phyloP scores from a whole-genome alignment of 2,113 vertebrate species.

The Xenus cinereus region DNA sequence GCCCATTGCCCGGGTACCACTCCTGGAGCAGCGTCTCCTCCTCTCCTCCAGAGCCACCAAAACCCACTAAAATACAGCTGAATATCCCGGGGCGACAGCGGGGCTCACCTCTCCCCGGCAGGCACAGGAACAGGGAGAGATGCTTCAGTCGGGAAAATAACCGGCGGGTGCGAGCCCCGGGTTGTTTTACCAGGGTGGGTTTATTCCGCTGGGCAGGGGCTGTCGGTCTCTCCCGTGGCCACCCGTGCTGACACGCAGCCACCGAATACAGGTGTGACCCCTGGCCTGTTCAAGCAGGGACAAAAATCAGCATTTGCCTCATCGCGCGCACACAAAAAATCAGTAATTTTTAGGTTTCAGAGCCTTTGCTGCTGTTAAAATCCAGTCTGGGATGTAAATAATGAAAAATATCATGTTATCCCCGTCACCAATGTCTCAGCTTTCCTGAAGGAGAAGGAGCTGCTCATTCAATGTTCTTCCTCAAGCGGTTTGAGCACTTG shows the following conservation, averaged over 20 bases:
- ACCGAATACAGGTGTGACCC: neutral
- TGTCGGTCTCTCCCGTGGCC: neutral
- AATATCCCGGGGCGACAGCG: neutral
- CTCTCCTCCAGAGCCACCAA: neutral
- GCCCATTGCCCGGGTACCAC: neutral
- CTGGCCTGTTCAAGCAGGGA: neutral
- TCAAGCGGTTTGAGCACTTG: neutral
- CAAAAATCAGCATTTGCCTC: neutral
- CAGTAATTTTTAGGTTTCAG: neutral
- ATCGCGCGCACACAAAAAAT: accelerated
- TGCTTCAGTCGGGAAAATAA: neutral
- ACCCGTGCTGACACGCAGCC: neutral
- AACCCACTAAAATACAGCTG: neutral
- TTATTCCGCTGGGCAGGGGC: neutral
- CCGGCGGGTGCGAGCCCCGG: accelerated
- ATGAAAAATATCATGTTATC: neutral
- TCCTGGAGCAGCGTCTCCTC: neutral
- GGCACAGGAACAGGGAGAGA: neutral
- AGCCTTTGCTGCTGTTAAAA: neutral
- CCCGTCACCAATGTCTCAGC: neutral
- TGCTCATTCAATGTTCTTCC: neutral
- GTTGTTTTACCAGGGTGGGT: neutral
- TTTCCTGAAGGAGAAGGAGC: neutral
- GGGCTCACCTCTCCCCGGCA: neutral
- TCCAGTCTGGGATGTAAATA: neutral